Base-by-base conservation (phyloP, 2,797 vertebrate genomes). In the Pipistrellus pygmaeus region DNA sequence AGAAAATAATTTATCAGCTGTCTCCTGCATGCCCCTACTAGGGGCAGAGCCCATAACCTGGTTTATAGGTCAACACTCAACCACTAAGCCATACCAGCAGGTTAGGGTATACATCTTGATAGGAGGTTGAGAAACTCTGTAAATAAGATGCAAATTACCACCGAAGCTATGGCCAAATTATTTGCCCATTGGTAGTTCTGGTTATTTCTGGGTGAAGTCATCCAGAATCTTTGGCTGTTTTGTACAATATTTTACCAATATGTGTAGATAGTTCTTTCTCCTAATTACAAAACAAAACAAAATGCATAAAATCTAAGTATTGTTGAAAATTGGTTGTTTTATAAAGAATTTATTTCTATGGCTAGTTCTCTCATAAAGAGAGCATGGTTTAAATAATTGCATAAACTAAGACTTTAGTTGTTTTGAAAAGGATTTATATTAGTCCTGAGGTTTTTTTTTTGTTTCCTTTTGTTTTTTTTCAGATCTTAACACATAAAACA, bases 361-460 rank as follows among this genome's bases (percentile, higher is more conserved):
- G 0, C 20, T 88, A 83, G 23, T 8, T 91, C 30, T 89, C 41
- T 77, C 4, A 35, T 85, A 86, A 71, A 91, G 8, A 78, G 0
- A 46, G 8, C 3, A n/a, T 76, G n/a, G 76, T 48, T 73, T 46
- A 69, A 95, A 53, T 64, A 91, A 84, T 53, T 60, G 17, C 80
- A 41, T 68, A 60, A 96, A 91, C 77, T 93, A 95, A 91, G 14
- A 78, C 27, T 84, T 96, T 72, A 95, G 17, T 82, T 69, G 13
- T 92, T 91, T 90, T 92, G 18, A 71, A 84, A 93, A 60, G 60
- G 69, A 85, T 88, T 94, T 96, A 62, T 92, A 14, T 96, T 95
- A 97, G 51, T 66, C 64, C 53, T 10, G 21, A 9, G 44, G 41
- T 92, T 0, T 25, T 12, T 23, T 4, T 18, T 46, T 46, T 9